A percentile compares a stretch with the other conserved stretches of the same genome.
Evolutionary conservation across 2,888 invertebrate genomes (phyloP).

Genomic region (Limnephilus rhombicus): DNA sequence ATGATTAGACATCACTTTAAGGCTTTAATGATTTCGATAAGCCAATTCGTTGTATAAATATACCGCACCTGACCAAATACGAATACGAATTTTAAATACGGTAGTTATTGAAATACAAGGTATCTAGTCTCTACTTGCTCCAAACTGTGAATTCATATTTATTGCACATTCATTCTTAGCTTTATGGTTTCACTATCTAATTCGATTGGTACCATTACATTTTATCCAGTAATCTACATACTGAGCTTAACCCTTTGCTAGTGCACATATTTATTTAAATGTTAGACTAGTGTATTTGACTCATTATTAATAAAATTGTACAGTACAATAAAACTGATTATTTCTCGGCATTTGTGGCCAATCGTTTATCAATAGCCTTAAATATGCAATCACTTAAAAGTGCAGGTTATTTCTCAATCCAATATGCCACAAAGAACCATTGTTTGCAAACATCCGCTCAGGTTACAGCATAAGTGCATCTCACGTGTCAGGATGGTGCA

Average conservation of each 20-base stretch:
- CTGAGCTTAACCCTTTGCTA: no score
- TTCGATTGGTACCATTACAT: no score
- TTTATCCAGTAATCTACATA: no score
- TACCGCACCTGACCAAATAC: slow-evolving; percentile 37
- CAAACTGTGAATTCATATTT: neutral
- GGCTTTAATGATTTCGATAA: neutral
- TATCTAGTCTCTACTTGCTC: neutral
- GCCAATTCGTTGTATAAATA: slow-evolving; percentile 25
- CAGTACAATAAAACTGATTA: neutral
- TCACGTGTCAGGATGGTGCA: neutral
- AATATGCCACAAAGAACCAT: slow-evolving; percentile 17
- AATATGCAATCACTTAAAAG: neutral
- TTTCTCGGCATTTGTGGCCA: neutral
- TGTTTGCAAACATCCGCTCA: slow-evolving; percentile 2
- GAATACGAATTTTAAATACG: neutral
- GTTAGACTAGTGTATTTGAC: no score
- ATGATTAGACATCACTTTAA: neutral
- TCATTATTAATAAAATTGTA: no score
- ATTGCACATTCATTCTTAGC: neutral
- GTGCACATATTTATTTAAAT: no score
- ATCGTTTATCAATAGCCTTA: neutral
- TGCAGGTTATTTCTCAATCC: neutral
- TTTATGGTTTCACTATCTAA: neutral
- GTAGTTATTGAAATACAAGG: neutral
- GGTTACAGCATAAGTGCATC: neutral